A percentile compares a stretch with the other conserved stretches of the same genome.
Conservation (phyloP, 2,888 invertebrate genomes). For the Himalopsyche kuldschensis region DNA sequence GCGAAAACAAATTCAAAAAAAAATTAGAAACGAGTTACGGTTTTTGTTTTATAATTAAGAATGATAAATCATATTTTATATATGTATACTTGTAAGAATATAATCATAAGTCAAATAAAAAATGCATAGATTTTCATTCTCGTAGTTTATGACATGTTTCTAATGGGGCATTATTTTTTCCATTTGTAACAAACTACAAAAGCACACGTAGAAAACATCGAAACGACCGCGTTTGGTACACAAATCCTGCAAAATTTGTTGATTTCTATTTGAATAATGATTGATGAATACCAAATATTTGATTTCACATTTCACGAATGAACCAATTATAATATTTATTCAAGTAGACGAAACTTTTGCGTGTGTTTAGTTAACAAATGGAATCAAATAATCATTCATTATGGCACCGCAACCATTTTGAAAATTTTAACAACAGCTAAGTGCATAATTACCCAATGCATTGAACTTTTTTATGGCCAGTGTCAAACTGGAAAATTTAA, state of each 20-base stretch:
- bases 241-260: not conserved
- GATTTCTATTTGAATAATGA: constrained; percentile 3
- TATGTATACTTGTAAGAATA: too few species aligned
- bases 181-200: not conserved
- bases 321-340: constrained; percentile 12
- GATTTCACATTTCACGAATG: not conserved
- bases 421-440: not conserved
- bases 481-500: not conserved
- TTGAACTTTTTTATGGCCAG: too few species aligned
- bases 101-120: too few species aligned
- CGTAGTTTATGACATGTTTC: too few species aligned
- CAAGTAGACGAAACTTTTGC: not conserved
- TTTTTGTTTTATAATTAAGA: too few species aligned
- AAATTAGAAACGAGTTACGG: too few species aligned
- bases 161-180: too few species aligned
- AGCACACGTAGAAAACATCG: not conserved
- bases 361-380: not conserved
- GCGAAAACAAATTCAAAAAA: too few species aligned
- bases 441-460: not conserved
- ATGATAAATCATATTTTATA: too few species aligned
- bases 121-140: too few species aligned
- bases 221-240: not conserved
- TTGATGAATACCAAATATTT: constrained; percentile 11
- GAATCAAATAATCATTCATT: not conserved
- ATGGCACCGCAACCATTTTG: not conserved